Evolutionary conservation across 1,140 invertebrate genomes (phyloP), one percentile per base, ranked within the genome.

Genomic region (Gryllus bimaculatus): DNA sequence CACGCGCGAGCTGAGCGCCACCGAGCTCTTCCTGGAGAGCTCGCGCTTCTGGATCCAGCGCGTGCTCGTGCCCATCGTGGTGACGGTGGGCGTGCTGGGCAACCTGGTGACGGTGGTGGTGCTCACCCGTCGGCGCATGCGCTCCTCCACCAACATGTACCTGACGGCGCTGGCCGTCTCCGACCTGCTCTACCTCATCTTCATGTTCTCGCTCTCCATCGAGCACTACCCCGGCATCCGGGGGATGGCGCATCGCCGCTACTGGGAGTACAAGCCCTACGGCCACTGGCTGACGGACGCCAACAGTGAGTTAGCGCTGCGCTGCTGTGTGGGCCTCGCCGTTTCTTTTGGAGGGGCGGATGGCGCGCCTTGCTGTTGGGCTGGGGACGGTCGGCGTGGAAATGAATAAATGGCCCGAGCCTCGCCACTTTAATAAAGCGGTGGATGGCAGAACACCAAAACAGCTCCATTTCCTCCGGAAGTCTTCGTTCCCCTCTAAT

Each of bases 141-240:
- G 91, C 78, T 91, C 90, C 79, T 93, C 92, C 47, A 94, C 93
- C 73, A 93, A 94, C 85, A 87, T 89, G 81, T 94, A 94, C 85
- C 86, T 94, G 82, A 92, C 91, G 78, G 92, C 92, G 0, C 83
- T 94, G 80, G 92, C 93, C 48, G 88, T 92, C 54, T 91, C 92
- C 39, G 93, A 94, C 82, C 86, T 93, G 76, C 86, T 93, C 47
- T 93, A 93, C 84, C 86, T 94, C 74, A 85, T 92, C 39, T 89
- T 91, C 82, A 89, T 90, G 80, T 89, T 94, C 82, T 85, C 90
- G 47, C 85, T 94, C 47, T 92, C 91, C 0, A 85, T 92, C 66
- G 83, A 88, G 80, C 90, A 92, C 83, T 91, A 92, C 82, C 85
- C 85, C 0, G 81, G 88, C 80, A 86, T 89, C 18, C 84, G 88